Conservation (phyloP, 2,888 invertebrate genomes). For the Himalopsyche anomala region DNA sequence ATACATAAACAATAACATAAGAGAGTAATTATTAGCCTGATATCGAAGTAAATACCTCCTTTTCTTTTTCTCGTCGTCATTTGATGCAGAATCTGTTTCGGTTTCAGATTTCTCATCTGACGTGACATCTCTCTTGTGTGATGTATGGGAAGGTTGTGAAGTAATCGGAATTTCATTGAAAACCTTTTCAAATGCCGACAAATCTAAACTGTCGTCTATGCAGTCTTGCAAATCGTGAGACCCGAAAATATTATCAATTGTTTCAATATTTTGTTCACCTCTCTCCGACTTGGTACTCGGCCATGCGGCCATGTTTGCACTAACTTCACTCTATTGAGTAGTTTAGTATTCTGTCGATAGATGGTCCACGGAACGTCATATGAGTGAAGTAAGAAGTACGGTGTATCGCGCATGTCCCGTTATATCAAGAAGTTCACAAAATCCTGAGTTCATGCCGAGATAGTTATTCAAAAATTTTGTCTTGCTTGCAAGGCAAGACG, state of each 20-base stretch:
- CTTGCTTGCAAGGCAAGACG: slow-evolving; percentile 53
- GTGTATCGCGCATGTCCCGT: slow-evolving; percentile 62
- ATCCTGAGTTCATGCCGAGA: slow-evolving; percentile 51
- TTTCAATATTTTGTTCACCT: slow-evolving; percentile 66
- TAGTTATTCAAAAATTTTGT: slow-evolving; percentile 59
- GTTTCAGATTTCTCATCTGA: slow-evolving; percentile 64
- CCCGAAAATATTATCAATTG: slow-evolving; percentile 71
- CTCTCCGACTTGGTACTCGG: slow-evolving; percentile 70
- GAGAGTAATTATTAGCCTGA: neutral
- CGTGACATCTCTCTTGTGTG: slow-evolving; percentile 59
- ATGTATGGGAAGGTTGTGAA: slow-evolving; percentile 45
- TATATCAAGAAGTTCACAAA: slow-evolving; percentile 58
- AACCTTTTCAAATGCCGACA: slow-evolving; percentile 73
- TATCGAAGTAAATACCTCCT: slow-evolving; percentile 48
- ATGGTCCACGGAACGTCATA: slow-evolving; percentile 49
- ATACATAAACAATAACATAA: slow-evolving; percentile 24
- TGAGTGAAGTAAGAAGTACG: slow-evolving; percentile 44
- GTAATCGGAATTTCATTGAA: slow-evolving; percentile 72
- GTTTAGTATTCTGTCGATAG: neutral
- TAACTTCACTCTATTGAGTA: slow-evolving; percentile 53
- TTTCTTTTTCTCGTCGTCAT: slow-evolving; percentile 55
- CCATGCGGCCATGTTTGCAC: slow-evolving; percentile 74
- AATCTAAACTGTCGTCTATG: slow-evolving; percentile 73
- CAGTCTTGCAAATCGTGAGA: slow-evolving; percentile 77
- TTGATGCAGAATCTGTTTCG: slow-evolving; percentile 51